These are phyloP conservation scores for Drosophila nebulosa DNA, from an alignment of 1,140 invertebrate genomes.

Conservation along the genomic window DNA sequence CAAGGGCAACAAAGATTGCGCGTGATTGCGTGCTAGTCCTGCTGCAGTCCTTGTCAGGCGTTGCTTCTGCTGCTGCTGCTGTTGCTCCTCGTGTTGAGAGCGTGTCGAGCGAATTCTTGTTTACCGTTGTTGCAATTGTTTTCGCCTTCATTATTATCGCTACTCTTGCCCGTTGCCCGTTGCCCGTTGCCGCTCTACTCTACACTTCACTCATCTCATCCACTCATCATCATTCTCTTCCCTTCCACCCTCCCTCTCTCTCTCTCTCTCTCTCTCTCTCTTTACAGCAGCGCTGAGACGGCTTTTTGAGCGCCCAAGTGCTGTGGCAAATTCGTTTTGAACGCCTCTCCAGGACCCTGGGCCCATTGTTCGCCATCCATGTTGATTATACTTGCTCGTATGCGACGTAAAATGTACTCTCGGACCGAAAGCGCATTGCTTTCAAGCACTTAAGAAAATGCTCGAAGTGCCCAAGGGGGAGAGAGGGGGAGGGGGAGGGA, in stretches of 20 bases:
- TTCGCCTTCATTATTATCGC: constrained; percentile 75
- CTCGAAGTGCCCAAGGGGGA: constrained; percentile 4
- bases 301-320: constrained; percentile 76
- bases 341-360: constrained; percentile 53
- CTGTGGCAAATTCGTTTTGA: constrained; percentile 79
- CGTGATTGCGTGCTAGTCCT: constrained; percentile 65
- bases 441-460: constrained; percentile 48
- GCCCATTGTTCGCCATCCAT: constrained; percentile 45
- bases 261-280: constrained; percentile 30
- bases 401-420: constrained; percentile 10
- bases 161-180: constrained; percentile 14
- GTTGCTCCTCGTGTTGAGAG: constrained; percentile 54
- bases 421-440: constrained; percentile 45
- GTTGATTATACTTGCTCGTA: constrained; percentile 53
- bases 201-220: constrained; percentile 24
- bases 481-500: too few relatives aligned
- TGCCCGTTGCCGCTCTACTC: constrained; percentile 13
- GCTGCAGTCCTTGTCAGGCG: constrained; percentile 32
- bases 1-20: constrained; percentile 16
- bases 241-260: constrained; percentile 23
- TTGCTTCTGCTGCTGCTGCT: constrained; percentile 12
- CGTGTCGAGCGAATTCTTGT: constrained; percentile 73
- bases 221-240: constrained; percentile 25
- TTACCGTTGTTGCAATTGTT: constrained; percentile 76
- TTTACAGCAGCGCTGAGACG: constrained; percentile 14